Conservation (phyloP, 1,140 invertebrate species). For the Euschistus heros region DNA sequence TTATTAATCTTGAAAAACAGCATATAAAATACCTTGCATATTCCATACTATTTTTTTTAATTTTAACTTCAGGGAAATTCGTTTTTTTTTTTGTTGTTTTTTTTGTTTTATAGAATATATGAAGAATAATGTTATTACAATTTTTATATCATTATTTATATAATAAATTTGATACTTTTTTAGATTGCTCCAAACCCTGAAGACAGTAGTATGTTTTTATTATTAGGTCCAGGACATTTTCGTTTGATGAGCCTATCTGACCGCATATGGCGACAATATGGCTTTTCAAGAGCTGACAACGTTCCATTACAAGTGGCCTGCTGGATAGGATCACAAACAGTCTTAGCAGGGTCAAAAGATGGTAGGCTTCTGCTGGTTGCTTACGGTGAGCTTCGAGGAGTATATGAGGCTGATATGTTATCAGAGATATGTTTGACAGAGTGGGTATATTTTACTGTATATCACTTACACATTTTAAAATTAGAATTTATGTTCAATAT, state of each 20-base stretch:
- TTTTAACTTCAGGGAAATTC: no score
- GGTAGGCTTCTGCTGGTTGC: constrained; percentile 65
- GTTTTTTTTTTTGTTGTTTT: no score
- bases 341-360: constrained; percentile 61
- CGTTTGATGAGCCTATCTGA: constrained; percentile 70
- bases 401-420: constrained; percentile 45
- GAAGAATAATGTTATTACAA: no score
- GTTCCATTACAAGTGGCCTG: constrained; percentile 54
- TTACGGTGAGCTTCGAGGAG: constrained; percentile 60
- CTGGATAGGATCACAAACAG: constrained; percentile 60
- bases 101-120: no score
- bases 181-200: constrained; percentile 61
- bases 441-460: background rate
- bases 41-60: no score
- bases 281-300: constrained; percentile 69
- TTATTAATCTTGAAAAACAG: no score
- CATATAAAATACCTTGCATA: no score
- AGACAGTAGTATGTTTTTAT: constrained; percentile 60
- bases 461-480: no score
- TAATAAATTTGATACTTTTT: constrained; percentile 11
- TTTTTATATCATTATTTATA: no score
- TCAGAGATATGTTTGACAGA: constrained; percentile 24
- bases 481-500: no score
- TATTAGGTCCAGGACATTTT: constrained; percentile 61
- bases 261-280: constrained; percentile 66